Base-by-base conservation (phyloP, 2,888 invertebrate species). In the Sipunculus nudus region DNA sequence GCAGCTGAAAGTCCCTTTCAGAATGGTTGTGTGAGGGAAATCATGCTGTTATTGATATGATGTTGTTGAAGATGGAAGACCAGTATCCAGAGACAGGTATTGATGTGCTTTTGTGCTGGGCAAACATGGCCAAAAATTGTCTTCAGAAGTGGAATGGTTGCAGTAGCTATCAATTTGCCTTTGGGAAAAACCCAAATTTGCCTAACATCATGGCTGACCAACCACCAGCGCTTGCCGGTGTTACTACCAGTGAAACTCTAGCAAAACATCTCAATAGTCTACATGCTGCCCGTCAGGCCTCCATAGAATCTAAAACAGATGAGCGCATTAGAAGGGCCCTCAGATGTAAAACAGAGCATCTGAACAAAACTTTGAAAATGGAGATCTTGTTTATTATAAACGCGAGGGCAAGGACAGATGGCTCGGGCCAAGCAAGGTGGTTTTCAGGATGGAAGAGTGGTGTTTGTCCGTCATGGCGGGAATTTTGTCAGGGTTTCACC, bases 391-490 rank as follows among this genome's bases (percentile, higher is more conserved):
- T 1, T 70, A 54, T 41, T 68, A 72, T 49, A 71, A 70, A 41
- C 32, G 66, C 28, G 65, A 66, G 25, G 67, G 63, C 2, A 55
- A 55, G 43, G 62, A 67, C 2, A 25, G 53, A 28, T 70, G 67
- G 66, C 53, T 61, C 21, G 61, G 65, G 1, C 68, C 53, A 66
- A 66, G 58, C 61, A 75, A 63, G 60, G 74, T 65, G 39, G 68
- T 67, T 49, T 74, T 56, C 72, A 70, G 54, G 67, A 71, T 61
- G 70, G 70, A 29, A 71, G 70, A 59, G 65, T 72, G 3, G 53
- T 70, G 0, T 71, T 68, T 64, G 67, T 72, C 2, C 39, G 65
- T 19, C 68, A 61, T 57, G 71, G 71, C 13, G 64, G 59, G 25
- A 57, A 61, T 2, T 72, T 70, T 67, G 67, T 72, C 1, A 47